Evolutionary conservation across 2,113 vertebrate genomes (phyloP), one percentile per base, ranked within the genome.

Genomic region (Thalassoma bifasciatum): DNA sequence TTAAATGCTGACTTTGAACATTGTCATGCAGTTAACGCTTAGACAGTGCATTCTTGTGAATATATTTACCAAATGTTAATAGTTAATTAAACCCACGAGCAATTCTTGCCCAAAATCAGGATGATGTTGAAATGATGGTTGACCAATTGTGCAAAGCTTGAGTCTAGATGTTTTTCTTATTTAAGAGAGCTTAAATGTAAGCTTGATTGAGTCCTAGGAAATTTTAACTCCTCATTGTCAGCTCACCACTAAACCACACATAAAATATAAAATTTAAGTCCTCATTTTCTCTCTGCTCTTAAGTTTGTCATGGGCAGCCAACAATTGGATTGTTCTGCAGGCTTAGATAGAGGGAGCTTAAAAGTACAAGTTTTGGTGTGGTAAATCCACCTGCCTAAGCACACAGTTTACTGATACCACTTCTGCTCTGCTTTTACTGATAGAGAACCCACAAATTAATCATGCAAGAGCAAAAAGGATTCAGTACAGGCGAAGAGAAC

Each of bases 361-460:
- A 75, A 86, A 85, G 81, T 61, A 58, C 61, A 77, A 74, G 76
- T 83, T 78, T 79, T 44, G 67, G 40, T 77, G 60, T 40, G 63
- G 53, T 72, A 68, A 86, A 89, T 85, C 78, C 75, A 88, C 72
- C 86, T 84, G 78, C 62, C 67, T 86, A 19, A 52, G 78, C 72
- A 40, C 65, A 72, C 62, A 30, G 22, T 42, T 47, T 59, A 23
- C 58, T 53, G 23, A 62, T 69, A 38, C 51, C 44, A 23, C 22
- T 81, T 84, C 56, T 82, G 63, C 51, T 65, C 63, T 81, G 50
- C 75, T 78, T 24, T 74, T 70, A 66, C 60, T 34, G 72, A 80
- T 75, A 75, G 72, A 65, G 67, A 82, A 56, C 60, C 66, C 49
- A 66, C 8, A 82, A 81, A 90, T 88, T n/a, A 87, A 81, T 86